Evolutionary conservation across 2,113 vertebrate species (phyloP), one percentile per base, ranked within the genome.

Genomic region (Thryonomys swinderianus): DNA sequence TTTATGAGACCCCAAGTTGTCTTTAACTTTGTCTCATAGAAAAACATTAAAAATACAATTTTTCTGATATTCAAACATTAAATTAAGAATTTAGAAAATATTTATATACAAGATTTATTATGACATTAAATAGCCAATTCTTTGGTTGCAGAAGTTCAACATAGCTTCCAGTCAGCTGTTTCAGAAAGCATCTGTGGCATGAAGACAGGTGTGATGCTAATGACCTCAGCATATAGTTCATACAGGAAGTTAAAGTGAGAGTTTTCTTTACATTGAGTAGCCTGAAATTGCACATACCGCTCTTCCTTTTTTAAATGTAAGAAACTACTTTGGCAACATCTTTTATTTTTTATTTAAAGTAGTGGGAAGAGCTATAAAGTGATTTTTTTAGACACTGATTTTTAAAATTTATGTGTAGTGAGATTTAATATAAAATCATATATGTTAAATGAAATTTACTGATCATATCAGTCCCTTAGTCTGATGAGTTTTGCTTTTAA

Each of bases 311-410:
- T 94, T 62, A 82, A 96, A 84, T 85, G 27, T 71, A 82, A 34
- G 55, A 82, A 61, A 82, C 71, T 81, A 64, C 53, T 88, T 97
- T 94, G 23, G 25, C 66, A 74, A 42, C 64, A 66, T 48, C 48
- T 92, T 95, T 85, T 91, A 48, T 59, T 25, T 87, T 86, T 88
- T 93, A 61, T 88, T 87, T 92, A 90, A 92, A 74, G 48, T 92
- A 55, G 25, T 64, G 34, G 34, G 25, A 6, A 78, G 45, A 86
- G 42, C 55, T 69, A 2, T 88, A 61, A 92, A 84, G 51, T 67
- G 32, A 87, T 87, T 71, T 93, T 94, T 94, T 86, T 16, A 59
- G 79, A 45, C 78, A 85, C 45, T 76, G 34, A 67, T 84, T 94
- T 96, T 89, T 89, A 85, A 34, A 88, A 66, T 69, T 57, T 14